Base-by-base conservation (phyloP, 2,797 vertebrate genomes). In the Hyperoplus lanceolatus region DNA sequence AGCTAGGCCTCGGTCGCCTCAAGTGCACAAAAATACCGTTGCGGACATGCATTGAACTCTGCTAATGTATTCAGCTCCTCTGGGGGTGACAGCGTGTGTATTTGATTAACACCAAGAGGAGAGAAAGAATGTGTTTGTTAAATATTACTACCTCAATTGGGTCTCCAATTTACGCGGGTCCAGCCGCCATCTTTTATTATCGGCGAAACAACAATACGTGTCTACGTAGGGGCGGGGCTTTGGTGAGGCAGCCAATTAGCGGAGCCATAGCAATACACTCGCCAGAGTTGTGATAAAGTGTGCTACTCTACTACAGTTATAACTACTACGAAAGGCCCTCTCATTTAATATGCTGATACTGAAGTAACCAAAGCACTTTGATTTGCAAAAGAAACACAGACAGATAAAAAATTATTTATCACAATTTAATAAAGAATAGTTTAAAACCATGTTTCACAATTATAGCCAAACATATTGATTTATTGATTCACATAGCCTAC, bases 131-230 rank as follows among this genome's bases (percentile, higher is more conserved):
- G 59, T 59, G 38, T 86, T 87, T 87, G 66, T 72, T 70, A 56
- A 71, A 79, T 76, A 54, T 75, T 90, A 92, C 80, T 95, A 95
- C 95, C 94, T 94, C 85, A 80, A 56, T 58, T 38, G 79, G 64
- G 67, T 73, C 79, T 87, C 87, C 89, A 89, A 87, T 93, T 96
- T 94, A 95, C 92, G 92, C 93, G 94, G 93, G 89, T 91, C 93
- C 90, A 58, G 86, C 46, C 92, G 95, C 95, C 95, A 95, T 96
- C 92, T 96, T 95, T 94, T 91, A 80, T 77, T 89, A 36, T 90
- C 83, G 72, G 83, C 61, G 83, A 84, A 79, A 88, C 85, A 93
- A 94, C 93, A 94, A 94, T 90, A 91, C 93, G 76, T 79, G 51
- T 80, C n/a, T 6, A 43, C 5, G 55, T 6, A 36, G 77, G 86